Evolutionary conservation across 2,888 invertebrate species (phyloP).

Genomic region (Therioaphis trifolii): DNA sequence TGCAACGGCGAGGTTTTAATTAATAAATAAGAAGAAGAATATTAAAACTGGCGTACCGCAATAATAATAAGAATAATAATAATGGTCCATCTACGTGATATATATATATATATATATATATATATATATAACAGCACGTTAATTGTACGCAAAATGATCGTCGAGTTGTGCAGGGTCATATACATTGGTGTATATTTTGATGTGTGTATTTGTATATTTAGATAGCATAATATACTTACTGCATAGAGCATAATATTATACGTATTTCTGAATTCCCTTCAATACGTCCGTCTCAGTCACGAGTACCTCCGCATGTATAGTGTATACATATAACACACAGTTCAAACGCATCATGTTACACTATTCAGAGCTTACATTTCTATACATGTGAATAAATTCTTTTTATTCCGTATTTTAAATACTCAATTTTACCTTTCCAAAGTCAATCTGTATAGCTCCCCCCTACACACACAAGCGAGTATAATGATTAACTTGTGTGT

Average conservation of each 20-base stretch:
- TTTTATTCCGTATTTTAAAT: neutral
- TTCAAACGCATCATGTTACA: slow-evolving; percentile 4
- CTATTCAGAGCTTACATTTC: slow-evolving; percentile 14
- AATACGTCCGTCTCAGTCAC: neutral
- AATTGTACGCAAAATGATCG: neutral
- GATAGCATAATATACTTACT: too few species aligned
- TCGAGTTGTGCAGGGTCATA: neutral
- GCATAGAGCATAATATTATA: too few species aligned
- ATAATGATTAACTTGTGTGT: neutral
- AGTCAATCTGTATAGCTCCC: neutral
- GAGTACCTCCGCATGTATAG: neutral
- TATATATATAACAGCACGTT: too few species aligned
- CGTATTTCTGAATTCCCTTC: neutral
- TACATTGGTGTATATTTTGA: too few species aligned
- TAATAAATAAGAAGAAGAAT: too few species aligned
- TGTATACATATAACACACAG: neutral
- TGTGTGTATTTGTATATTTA: too few species aligned
- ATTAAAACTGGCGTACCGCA: neutral
- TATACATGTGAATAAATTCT: slow-evolving; percentile 5
- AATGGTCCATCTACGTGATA: too few species aligned
- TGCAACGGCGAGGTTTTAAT: too few species aligned
- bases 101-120: too few species aligned
- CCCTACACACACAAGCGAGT: neutral
- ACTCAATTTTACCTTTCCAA: neutral
- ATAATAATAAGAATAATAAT: neutral